A percentile compares a stretch with the other conserved stretches of the same genome.
Evolutionary conservation across 35 echinoderm and acorn worm genomes (phyloP).

Genomic region (Apostichopus japonicus): DNA sequence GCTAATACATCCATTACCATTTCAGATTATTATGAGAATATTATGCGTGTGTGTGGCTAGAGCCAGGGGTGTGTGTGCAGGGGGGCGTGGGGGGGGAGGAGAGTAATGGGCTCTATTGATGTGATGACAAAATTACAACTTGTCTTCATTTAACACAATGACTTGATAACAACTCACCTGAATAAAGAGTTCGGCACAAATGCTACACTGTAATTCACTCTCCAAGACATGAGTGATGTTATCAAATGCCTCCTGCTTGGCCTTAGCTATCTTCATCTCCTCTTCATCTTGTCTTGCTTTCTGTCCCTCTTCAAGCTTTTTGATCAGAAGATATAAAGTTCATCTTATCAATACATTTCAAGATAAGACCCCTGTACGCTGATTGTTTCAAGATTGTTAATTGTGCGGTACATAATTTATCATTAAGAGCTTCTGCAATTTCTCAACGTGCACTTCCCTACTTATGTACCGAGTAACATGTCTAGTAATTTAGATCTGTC

Average conservation of each 20-base stretch:
- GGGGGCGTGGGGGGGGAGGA: background rate
- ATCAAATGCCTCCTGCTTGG: slow-evolving; percentile 82
- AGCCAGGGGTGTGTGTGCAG: background rate
- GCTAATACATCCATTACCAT: too few species aligned
- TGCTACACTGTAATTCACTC: slow-evolving; percentile 92
- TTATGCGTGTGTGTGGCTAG: too few species aligned
- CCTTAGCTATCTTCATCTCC: slow-evolving; percentile 64
- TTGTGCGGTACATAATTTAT: too few species aligned
- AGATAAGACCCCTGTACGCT: too few species aligned
- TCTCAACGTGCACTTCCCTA: too few species aligned
- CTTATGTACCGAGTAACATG: too few species aligned
- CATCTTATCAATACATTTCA: too few species aligned
- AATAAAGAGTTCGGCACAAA: slow-evolving; percentile 95
- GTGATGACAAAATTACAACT: background rate
- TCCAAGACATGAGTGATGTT: slow-evolving; percentile 93
- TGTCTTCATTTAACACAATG: background rate
- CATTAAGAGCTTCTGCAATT: too few species aligned
- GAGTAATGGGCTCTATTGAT: background rate
- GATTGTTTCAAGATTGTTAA: too few species aligned
- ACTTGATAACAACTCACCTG: slow-evolving; percentile 59
- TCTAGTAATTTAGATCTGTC: too few species aligned
- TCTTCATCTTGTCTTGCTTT: slow-evolving; percentile 74
- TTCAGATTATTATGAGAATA: too few species aligned
- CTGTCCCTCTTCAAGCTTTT: slow-evolving; percentile 77
- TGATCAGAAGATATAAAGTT: background rate